Percentiles rank a stretch among this genome's conserved stretches.
phyloP scores from a whole-genome alignment of 2,888 invertebrate species.

The Lithophane ornitopus region DNA sequence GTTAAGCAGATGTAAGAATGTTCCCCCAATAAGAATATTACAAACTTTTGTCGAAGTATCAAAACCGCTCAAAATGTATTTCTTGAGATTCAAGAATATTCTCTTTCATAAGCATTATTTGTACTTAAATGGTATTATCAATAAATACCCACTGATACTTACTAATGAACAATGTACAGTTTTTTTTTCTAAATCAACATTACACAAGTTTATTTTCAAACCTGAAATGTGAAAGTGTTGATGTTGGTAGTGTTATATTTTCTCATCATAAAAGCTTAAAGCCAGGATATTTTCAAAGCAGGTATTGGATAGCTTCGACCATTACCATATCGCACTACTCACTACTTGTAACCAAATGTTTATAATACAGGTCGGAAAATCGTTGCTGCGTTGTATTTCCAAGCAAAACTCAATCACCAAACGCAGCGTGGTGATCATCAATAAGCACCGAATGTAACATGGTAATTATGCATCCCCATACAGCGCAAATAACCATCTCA shows the following conservation, averaged over 20 bases:
- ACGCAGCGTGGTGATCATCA: constrained; percentile 5
- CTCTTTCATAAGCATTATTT: background rate
- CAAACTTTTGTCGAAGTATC: constrained; percentile 5
- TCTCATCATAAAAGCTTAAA: constrained; percentile 42
- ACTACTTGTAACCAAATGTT: constrained; percentile 55
- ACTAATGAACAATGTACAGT: background rate
- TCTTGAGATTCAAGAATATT: background rate
- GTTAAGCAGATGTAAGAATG: background rate
- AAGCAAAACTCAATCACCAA: constrained; percentile 25
- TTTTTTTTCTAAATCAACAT: background rate
- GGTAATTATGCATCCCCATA: constrained; percentile 20
- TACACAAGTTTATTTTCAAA: background rate
- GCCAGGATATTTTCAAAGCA: constrained; percentile 52
- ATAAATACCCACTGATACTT: background rate
- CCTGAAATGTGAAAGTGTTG: background rate
- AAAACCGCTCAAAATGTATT: background rate
- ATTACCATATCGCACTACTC: constrained; percentile 53
- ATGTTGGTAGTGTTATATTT: background rate
- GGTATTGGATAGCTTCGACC: constrained; percentile 53
- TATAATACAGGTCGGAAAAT: constrained; percentile 35
- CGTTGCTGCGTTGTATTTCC: background rate
- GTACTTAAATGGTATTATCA: too few species aligned
- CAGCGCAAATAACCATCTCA: constrained; percentile 2
- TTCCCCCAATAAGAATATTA: constrained; percentile 8
- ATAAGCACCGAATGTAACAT: background rate